Percentiles rank a stretch among this genome's conserved stretches.
phyloP scores from a whole-genome alignment of 2,797 vertebrate species.

The Argya squamiceps region DNA sequence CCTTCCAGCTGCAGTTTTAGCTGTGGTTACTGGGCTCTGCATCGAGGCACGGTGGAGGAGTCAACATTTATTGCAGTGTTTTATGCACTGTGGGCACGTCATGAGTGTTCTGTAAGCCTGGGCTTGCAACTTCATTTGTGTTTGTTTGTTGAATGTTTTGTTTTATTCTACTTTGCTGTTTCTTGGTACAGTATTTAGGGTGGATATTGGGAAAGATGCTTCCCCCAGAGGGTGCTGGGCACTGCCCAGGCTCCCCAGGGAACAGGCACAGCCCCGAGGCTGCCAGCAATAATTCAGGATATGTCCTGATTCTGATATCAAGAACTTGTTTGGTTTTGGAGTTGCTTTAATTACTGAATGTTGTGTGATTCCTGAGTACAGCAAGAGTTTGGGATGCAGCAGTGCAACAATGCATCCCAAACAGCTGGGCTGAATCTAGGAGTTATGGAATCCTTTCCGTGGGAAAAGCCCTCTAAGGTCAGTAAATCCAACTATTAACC shows the following conservation, averaged over 20 bases:
- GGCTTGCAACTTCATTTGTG: neutral
- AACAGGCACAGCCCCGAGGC: fast-evolving
- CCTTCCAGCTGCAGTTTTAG: neutral
- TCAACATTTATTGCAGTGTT: neutral
- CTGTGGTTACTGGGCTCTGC: neutral
- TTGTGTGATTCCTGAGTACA: neutral
- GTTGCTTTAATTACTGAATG: neutral
- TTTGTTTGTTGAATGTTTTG: neutral
- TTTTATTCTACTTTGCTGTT: neutral
- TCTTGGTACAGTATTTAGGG: neutral
- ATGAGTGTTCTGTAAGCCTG: fast-evolving
- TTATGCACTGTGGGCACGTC: fast-evolving
- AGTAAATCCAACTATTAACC: neutral
- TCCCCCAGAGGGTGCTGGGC: neutral
- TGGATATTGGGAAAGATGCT: neutral
- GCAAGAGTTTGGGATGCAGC: neutral
- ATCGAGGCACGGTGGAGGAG: fast-evolving
- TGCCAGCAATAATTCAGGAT: neutral
- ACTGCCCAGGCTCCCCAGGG: neutral
- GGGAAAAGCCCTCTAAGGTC: neutral
- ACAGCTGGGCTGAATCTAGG: neutral
- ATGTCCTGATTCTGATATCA: neutral
- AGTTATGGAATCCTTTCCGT: neutral
- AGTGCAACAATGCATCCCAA: neutral
- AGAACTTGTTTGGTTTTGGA: neutral